These are phyloP conservation scores for Nylanderia fulva DNA, from an alignment of 1,140 invertebrate genomes.

Conservation along the genomic window DNA sequence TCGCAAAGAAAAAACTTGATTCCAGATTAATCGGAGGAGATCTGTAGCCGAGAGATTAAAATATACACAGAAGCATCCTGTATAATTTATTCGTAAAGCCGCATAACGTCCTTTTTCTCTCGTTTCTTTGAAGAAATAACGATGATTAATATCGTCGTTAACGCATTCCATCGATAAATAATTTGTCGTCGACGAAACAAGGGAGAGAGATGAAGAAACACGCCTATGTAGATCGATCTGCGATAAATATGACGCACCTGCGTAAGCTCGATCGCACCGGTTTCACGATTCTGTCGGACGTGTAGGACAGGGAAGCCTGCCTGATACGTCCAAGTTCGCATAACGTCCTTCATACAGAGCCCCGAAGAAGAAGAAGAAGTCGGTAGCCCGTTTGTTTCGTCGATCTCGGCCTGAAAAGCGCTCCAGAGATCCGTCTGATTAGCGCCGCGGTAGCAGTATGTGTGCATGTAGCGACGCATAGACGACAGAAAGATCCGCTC, in stretches of 20 bases:
- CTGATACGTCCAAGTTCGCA: constrained; percentile 88
- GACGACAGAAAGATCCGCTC: constrained; percentile 49
- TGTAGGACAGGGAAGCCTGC: constrained; percentile 87
- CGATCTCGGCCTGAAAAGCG: constrained; percentile 55
- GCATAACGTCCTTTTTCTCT: constrained; percentile 1
- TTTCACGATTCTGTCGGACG: constrained; percentile 77
- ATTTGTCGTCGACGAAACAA: constrained; percentile 50
- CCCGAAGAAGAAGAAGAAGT: background rate
- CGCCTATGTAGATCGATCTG: constrained; percentile 24
- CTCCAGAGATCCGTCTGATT: constrained; percentile 66
- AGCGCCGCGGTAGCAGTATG: constrained; percentile 57
- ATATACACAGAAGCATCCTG: background rate
- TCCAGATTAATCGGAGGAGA: constrained; percentile 20
- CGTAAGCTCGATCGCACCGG: constrained; percentile 73
- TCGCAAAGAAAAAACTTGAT: background rate
- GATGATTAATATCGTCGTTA: constrained; percentile 46
- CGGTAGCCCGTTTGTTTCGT: constrained; percentile 8
- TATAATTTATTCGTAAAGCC: constrained; percentile 30
- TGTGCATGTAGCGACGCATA: constrained; percentile 60
- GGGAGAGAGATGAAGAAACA: constrained; percentile 33
- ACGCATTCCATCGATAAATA: constrained; percentile 35
- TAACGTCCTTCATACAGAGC: constrained; percentile 83
- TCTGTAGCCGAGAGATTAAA: background rate
- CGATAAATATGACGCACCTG: constrained; percentile 71
- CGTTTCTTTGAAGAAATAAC: constrained; percentile 5